Base-by-base conservation (phyloP, 2,888 invertebrate genomes). In the Heteropelma amictum region DNA sequence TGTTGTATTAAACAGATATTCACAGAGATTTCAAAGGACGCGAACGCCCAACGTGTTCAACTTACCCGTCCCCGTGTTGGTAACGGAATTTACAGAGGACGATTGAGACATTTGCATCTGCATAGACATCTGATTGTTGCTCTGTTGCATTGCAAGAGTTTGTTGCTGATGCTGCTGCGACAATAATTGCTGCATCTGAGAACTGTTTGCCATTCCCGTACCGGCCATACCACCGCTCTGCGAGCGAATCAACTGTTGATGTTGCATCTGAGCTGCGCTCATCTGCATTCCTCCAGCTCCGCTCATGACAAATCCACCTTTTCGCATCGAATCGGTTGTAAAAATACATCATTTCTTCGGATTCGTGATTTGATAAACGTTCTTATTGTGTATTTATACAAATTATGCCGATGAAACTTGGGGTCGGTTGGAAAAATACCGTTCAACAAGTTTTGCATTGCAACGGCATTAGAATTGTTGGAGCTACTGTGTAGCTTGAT, bases 71-170 rank as follows among this genome's bases (percentile, higher is more conserved):
- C 87, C 87, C 47, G 84, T 84, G 67, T 79, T 86, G 49, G 83
- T 81, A 58, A 87, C 86, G 4, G 87, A 85, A 77, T 83, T 88
- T 45, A 89, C 87, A 26, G 89, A 88, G 64, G 89, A 83, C 21
- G 89, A 84, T 81, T 90, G 89, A 53, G 89, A 88, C 89, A 90
- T 90, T 78, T 90, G 90, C 84, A 90, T 87, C 77, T 88, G 89
- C 90, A 92, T 90, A 14, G 91, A 90, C 91, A 92, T 91, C 90
- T 92, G 89, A 89, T 86, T 89, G 87, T 90, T 86, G 72, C 82
- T 84, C 77, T 91, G 90, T 77, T 91, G 91, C 89, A 91, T 89
- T 14, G 86, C 87, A 63, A 90, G 83, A 54, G 88, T 90, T 78
- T 90, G 90, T 65, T 90, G 90, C 81, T 91, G 91, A 79, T 91